Evolutionary conservation across 2,113 vertebrate genomes (phyloP).

Genomic region (Acanthisitta chloris): DNA sequence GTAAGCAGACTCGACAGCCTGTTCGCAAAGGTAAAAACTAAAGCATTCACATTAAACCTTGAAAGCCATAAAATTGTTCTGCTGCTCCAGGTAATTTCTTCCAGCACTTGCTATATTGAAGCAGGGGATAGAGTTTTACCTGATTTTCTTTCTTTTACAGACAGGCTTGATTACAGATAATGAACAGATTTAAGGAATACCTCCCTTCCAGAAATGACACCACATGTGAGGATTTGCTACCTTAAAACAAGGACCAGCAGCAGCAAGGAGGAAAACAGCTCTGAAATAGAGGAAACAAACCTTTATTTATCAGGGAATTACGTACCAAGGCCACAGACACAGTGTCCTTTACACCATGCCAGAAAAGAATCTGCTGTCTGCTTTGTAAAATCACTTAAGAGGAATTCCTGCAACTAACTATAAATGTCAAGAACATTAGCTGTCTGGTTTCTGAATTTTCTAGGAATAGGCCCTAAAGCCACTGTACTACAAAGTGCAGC

Average conservation of each 20-base stretch:
- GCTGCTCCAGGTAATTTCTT: not conserved
- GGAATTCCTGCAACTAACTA: not conserved
- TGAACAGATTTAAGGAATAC: not conserved
- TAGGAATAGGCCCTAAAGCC: not conserved
- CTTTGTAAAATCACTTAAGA: not conserved
- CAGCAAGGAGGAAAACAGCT: not conserved
- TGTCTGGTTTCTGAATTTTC: not conserved
- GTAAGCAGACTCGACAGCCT: not conserved
- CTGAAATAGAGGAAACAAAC: not conserved
- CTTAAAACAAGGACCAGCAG: not conserved
- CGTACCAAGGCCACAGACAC: not conserved
- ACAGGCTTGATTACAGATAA: not conserved
- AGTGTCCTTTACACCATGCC: not conserved
- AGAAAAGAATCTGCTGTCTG: not conserved
- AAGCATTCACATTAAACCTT: not conserved
- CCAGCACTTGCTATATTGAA: not conserved
- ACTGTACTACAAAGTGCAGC: not conserved
- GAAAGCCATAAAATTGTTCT: not conserved
- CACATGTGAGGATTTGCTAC: not conserved
- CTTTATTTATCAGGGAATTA: not conserved
- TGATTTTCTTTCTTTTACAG: not conserved
- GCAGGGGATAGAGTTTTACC: not conserved
- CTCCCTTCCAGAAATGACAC: not conserved
- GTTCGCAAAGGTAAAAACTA: not conserved
- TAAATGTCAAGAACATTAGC: not conserved